Evolutionary conservation across 2,888 invertebrate genomes (phyloP).

Genomic region (Dichetophora obliterata): DNA sequence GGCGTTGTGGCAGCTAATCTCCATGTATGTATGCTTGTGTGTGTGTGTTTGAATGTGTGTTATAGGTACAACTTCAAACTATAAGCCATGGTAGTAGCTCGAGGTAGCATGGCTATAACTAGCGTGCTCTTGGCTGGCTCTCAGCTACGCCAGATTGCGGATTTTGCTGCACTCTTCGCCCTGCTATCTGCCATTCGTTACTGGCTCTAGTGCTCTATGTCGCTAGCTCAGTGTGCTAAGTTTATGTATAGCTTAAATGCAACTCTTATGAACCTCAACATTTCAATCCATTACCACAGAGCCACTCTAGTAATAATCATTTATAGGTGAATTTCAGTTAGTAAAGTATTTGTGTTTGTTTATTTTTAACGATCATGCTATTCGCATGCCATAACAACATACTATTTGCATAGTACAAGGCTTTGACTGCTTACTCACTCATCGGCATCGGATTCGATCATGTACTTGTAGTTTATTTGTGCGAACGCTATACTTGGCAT

Average conservation of each 20-base stretch:
- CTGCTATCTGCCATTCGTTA: background rate
- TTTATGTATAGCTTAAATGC: no score
- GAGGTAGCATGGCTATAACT: no score
- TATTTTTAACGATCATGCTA: background rate
- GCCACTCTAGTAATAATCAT: background rate
- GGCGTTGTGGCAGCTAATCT: background rate
- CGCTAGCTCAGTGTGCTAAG: slow-evolving; percentile 27
- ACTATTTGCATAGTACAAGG: slow-evolving; percentile 9
- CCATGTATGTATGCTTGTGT: background rate
- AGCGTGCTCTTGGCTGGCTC: no score
- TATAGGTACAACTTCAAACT: background rate
- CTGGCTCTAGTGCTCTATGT: background rate
- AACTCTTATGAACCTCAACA: no score
- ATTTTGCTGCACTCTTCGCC: background rate
- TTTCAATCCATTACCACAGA: background rate
- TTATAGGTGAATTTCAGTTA: background rate
- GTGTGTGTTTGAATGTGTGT: background rate
- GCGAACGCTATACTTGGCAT: background rate
- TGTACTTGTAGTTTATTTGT: background rate
- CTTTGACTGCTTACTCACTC: slow-evolving; percentile 21
- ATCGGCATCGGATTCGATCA: background rate
- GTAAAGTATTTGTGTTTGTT: background rate
- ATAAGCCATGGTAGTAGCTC: no score
- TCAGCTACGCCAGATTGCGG: no score
- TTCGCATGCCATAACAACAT: background rate